Conservation (phyloP, 2,888 invertebrate genomes). For the Lithophane socia region DNA sequence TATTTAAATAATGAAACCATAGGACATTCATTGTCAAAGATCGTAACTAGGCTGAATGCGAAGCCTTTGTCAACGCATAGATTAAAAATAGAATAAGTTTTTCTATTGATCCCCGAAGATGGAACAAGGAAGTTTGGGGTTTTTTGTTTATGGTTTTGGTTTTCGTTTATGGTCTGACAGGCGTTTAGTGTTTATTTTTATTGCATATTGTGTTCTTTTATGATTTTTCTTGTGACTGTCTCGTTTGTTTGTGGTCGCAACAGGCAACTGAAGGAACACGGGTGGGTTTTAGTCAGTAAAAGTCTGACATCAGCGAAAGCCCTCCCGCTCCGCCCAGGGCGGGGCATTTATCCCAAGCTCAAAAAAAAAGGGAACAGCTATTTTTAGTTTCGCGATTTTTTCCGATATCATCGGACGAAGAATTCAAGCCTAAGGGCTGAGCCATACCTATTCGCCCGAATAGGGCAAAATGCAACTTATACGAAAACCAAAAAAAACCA, state of each 20-base stretch:
- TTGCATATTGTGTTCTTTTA: neutral
- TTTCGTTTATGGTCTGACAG: conserved; percentile 4
- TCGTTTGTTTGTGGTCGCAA: neutral
- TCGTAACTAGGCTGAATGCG: conserved; percentile 49
- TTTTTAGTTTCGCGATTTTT: no score
- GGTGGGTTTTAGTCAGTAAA: no score
- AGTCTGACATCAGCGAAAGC: no score
- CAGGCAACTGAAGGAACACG: no score
- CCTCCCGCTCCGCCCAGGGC: no score
- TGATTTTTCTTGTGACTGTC: neutral
- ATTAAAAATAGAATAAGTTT: conserved; percentile 61
- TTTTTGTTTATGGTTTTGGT: conserved; percentile 33
- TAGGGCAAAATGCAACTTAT: no score
- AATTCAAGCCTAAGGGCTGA: no score
- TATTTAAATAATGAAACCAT: conserved; percentile 52
- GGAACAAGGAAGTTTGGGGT: conserved; percentile 55
- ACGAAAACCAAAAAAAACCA: no score
- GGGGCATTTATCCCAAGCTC: no score
- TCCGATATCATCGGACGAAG: no score
- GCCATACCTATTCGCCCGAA: no score
- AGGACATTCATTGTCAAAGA: conserved; percentile 67
- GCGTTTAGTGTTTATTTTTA: neutral
- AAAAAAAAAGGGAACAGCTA: no score
- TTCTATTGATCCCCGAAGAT: conserved; percentile 49
- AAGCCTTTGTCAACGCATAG: conserved; percentile 48